These are phyloP conservation scores for Cataglyphis cursor DNA, from an alignment of 2,888 invertebrate species.

Conservation along the genomic window DNA sequence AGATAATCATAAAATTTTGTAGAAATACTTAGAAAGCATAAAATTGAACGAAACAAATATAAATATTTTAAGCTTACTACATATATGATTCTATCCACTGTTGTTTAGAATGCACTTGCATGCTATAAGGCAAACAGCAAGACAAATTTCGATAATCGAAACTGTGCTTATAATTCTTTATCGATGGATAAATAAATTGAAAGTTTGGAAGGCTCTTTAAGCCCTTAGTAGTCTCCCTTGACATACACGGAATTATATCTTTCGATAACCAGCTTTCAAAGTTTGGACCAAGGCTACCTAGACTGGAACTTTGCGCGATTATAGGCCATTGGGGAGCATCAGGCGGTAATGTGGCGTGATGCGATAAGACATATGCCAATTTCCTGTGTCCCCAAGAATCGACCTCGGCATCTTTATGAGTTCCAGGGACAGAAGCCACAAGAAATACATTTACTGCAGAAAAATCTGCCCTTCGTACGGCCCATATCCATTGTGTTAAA, in stretches of 20 bases:
- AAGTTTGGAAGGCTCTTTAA: constrained; percentile 88
- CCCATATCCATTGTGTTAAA: constrained; percentile 91
- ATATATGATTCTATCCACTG: constrained; percentile 93
- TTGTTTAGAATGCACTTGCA: constrained; percentile 93
- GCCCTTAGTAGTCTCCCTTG: constrained; percentile 88
- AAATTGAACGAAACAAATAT: background rate
- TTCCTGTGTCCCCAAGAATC: constrained; percentile 90
- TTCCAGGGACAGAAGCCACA: constrained; percentile 95
- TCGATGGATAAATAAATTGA: constrained; percentile 92
- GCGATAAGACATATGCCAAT: constrained; percentile 87
- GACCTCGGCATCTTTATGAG: constrained; percentile 88
- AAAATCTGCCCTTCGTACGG: constrained; percentile 93
- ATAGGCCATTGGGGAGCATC: constrained; percentile 90
- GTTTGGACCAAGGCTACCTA: constrained; percentile 94
- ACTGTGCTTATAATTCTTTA: constrained; percentile 94
- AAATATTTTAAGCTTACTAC: constrained; percentile 89
- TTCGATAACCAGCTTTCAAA: constrained; percentile 91
- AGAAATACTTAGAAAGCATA: background rate
- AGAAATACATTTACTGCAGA: constrained; percentile 94
- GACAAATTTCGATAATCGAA: constrained; percentile 95
- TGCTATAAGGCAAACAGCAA: constrained; percentile 95
- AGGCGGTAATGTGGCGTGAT: constrained; percentile 88
- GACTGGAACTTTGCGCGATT: constrained; percentile 95
- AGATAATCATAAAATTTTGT: constrained; percentile 51
- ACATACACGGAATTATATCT: constrained; percentile 91